A percentile compares a stretch with the other conserved stretches of the same genome.
These are phyloP conservation scores for Pomatostomus ruficeps DNA, from an alignment of 2,113 vertebrate genomes.

Conservation along the genomic window DNA sequence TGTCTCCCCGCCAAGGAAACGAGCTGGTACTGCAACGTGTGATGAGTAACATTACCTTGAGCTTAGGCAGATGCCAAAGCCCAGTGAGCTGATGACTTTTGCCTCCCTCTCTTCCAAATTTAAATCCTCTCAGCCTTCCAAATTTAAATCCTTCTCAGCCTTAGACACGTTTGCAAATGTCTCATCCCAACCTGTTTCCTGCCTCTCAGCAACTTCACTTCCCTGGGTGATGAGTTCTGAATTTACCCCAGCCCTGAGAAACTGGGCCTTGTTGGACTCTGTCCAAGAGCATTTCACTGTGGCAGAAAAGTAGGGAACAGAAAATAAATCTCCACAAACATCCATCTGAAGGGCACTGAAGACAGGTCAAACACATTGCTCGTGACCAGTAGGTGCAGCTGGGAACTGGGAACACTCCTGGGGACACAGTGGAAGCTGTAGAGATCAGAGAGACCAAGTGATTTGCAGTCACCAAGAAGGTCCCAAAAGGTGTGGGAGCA, in stretches of 20 bases:
- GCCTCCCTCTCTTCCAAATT: not conserved
- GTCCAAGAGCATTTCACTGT: not conserved
- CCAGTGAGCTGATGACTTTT: not conserved
- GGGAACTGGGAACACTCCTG: not conserved
- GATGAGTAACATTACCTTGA: rapidly evolving
- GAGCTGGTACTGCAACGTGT: not conserved
- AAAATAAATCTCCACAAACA: not conserved
- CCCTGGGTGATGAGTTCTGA: not conserved
- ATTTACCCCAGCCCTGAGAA: not conserved
- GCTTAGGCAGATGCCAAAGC: not conserved
- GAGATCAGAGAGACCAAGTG: not conserved
- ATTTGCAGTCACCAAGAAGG: not conserved
- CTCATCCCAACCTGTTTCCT: not conserved
- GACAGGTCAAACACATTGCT: not conserved
- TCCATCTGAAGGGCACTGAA: not conserved
- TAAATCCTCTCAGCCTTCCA: not conserved
- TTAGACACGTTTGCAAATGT: rapidly evolving
- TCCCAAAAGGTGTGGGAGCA: not conserved
- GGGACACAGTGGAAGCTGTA: not conserved
- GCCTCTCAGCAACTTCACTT: not conserved
- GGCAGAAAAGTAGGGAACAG: not conserved
- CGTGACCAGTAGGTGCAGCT: not conserved
- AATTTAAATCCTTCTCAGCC: not conserved
- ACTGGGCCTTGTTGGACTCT: not conserved
- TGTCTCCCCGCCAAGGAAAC: constrained; percentile 29